These are phyloP conservation scores for Lasioglossum baleicum DNA, from an alignment of 1,140 invertebrate species.

Conservation along the genomic window DNA sequence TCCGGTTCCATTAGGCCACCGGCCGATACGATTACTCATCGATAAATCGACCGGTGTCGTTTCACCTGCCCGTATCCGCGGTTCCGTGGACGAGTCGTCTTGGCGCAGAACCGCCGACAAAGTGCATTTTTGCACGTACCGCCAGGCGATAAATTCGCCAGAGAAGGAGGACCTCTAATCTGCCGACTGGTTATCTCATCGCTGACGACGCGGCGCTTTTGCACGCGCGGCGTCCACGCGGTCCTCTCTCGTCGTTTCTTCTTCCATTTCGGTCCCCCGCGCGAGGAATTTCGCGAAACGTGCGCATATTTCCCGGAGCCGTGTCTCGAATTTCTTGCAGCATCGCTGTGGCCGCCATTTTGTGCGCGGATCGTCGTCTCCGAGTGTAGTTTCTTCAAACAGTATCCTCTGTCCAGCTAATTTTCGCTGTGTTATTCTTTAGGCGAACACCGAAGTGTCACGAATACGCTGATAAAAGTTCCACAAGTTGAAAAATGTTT, in stretches of 20 bases:
- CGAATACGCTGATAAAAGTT: too few relatives aligned
- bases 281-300: conserved; percentile 52
- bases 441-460: too few relatives aligned
- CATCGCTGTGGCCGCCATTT: too few relatives aligned
- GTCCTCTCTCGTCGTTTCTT: conserved; percentile 22
- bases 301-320: conserved; percentile 27
- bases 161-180: conserved; percentile 59
- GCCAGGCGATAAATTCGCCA: conserved; percentile 56
- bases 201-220: conserved; percentile 56
- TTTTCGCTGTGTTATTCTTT: too few relatives aligned
- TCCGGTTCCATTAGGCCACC: not conserved
- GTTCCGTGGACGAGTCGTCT: conserved; percentile 20
- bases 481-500: too few relatives aligned
- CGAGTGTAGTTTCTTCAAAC: too few relatives aligned
- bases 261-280: conserved; percentile 41
- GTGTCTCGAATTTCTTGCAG: not conserved
- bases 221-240: conserved; percentile 22
- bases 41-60: conserved; percentile 38
- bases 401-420: too few relatives aligned
- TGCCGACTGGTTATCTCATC: conserved; percentile 59
- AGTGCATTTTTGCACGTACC: conserved; percentile 65
- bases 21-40: conserved; percentile 35
- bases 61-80: not conserved
- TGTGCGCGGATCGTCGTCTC: too few relatives aligned
- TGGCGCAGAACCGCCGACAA: conserved; percentile 49